These are phyloP conservation scores for Amphilophus citrinellus DNA, from an alignment of 2,113 vertebrate genomes.

Conservation along the genomic window DNA sequence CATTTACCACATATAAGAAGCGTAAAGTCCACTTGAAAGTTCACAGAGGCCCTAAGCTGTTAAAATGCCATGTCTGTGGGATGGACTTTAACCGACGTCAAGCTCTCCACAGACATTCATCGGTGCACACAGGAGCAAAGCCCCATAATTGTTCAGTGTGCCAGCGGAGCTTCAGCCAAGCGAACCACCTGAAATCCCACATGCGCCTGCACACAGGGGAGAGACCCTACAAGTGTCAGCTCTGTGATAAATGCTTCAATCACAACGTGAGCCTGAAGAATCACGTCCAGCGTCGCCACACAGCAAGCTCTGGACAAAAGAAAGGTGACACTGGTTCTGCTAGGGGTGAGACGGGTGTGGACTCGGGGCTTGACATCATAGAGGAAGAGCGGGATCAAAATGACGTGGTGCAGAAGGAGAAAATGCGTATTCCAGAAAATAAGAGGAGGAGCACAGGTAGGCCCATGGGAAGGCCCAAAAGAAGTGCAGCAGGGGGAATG, in stretches of 20 bases:
- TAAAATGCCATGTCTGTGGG: constrained; percentile 52
- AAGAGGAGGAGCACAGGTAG: constrained; percentile 33
- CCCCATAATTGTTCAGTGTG: constrained; percentile 54
- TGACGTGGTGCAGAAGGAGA: background rate
- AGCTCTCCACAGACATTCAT: constrained; percentile 42
- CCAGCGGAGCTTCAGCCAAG: constrained; percentile 57
- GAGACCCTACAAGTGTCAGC: constrained; percentile 63
- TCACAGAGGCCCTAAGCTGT: constrained; percentile 35
- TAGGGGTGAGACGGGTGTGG: background rate
- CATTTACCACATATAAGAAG: constrained; percentile 33
- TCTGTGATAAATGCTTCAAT: constrained; percentile 63
- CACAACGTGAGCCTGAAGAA: constrained; percentile 72
- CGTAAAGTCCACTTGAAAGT: constrained; percentile 39
- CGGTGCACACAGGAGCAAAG: constrained; percentile 57
- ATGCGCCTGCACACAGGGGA: constrained; percentile 70
- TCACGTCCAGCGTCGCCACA: constrained; percentile 53
- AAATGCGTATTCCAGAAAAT: background rate
- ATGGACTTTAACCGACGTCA: constrained; percentile 1
- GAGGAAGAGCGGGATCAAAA: constrained; percentile 1
- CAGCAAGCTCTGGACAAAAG: background rate
- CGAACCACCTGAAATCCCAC: constrained; percentile 67
- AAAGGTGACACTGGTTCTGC: background rate
- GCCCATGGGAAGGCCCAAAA: constrained; percentile 54
- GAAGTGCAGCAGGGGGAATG: background rate
- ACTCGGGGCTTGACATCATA: background rate